Conservation (phyloP, 1,140 invertebrate species). For the Megalonaias nervosa region DNA sequence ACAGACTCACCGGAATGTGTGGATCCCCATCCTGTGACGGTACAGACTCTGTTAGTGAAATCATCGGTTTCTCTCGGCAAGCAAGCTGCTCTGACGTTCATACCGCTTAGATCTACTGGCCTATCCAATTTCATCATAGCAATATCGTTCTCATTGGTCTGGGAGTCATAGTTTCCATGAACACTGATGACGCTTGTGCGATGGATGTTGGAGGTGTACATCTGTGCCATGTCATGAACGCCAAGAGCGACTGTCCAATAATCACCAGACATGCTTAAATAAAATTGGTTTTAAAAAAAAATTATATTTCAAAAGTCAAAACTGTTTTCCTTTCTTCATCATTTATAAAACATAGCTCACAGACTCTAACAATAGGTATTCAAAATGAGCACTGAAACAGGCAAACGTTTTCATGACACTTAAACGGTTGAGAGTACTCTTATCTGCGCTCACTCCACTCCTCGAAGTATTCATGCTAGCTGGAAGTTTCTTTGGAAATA, state of each 20-base stretch:
- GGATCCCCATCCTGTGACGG: constrained; percentile 55
- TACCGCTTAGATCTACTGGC: constrained; percentile 31
- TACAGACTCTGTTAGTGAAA: constrained; percentile 45
- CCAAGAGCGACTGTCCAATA: constrained; percentile 52
- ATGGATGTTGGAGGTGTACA: constrained; percentile 43
- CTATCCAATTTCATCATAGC: constrained; percentile 53
- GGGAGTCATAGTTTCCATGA: constrained; percentile 39
- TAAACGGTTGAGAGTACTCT: too few relatives aligned
- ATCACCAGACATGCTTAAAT: not conserved
- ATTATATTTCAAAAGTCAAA: too few relatives aligned
- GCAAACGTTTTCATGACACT: too few relatives aligned
- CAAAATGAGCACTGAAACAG: too few relatives aligned
- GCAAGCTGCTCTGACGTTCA: constrained; percentile 42
- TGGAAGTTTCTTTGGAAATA: too few relatives aligned
- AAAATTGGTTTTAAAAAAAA: too few relatives aligned
- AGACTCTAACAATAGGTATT: too few relatives aligned
- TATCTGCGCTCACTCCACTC: too few relatives aligned
- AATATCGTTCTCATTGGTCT: constrained; percentile 47
- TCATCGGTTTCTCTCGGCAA: constrained; percentile 33
- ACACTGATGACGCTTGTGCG: constrained; percentile 32
- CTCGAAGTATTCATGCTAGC: too few relatives aligned
- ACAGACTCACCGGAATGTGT: constrained; percentile 38
- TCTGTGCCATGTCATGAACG: constrained; percentile 36
- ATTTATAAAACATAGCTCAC: too few relatives aligned
- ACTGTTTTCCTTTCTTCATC: too few relatives aligned